Evolutionary conservation across 1,140 invertebrate species (phyloP), one percentile per base, ranked within the genome.

Genomic region (Ceratoteleas bidentatus): DNA sequence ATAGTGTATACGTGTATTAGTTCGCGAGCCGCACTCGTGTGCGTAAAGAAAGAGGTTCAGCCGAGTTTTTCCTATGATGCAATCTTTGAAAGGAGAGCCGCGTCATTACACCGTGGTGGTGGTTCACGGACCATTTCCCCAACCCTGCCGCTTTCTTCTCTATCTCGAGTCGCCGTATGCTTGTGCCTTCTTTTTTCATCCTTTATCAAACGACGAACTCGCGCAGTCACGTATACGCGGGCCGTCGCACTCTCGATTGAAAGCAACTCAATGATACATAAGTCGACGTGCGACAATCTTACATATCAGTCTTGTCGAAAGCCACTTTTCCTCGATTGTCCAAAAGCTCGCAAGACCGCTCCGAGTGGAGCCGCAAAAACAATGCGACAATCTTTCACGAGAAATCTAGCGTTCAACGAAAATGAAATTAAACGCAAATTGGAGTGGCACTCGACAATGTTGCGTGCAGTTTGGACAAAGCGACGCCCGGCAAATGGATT

Each of bases 61-160:
- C 81, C 77, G 81, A 88, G 89, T 88, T 90, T 91, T 91, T 91
- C 88, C 89, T 88, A 86, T 88, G 89, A 90, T 91, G 90, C 89
- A 91, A 91, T 91, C 90, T 91, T 90, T 90, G 90, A 91, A 92
- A 91, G 87, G 88, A 91, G 91, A 91, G 86, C 87, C 90, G 91
- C 91, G 87, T 92, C 91, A 92, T 92, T 92, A 91, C 89, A 87
- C 84, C 87, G 84, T 85, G 81, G 88, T 85, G 85, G 88, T 87
- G 86, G 88, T 91, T 91, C 88, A 91, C 88, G 90, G 89, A 82
- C 90, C 90, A 91, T 91, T 91, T 89, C 88, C 85, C 85, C 84
- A 80, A 72, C 86, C 83, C 72, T 84, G 77, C 84, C 84, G 60
- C 57, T 61, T 60, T 78, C 60, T 40, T 65, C 81, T 50, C 72